Base-by-base conservation (phyloP, 1,140 invertebrate genomes). In the Lepidurus couesii region DNA sequence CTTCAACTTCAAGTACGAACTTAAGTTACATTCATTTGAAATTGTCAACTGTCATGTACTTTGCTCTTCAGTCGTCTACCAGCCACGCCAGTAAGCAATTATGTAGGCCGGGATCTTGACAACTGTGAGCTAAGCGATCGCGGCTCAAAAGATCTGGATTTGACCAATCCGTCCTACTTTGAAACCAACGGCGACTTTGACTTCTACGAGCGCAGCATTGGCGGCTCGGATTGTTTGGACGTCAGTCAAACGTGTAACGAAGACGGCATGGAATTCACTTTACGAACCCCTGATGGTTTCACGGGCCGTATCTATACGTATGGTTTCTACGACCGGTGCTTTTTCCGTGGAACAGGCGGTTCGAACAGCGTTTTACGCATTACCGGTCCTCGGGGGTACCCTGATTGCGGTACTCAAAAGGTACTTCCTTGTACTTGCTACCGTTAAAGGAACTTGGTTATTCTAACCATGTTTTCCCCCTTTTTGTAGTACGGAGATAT, bases 181-280 rank as follows among this genome's bases (percentile, higher is more conserved):
- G 94, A 96, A 82, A 90, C 87, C 43, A 90, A 90, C 13, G 91
- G 92, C 8, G 93, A 92, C 84, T 95, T 92, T 83, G 93, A 96
- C 82, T 96, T 92, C 84, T 96, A 95, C 82, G 94, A 96, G 85
- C 86, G 93, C 80, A 87, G 90, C 65, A 90, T 90, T 16, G 84
- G 83, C 1, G 89, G 90, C 79, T 90, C 90, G 44, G 93, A 95
- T 80, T 95, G 93, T 84, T 88, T 95, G 80, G 92, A 95, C 85
- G 93, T 97, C 44, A 92, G 91, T 78, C 94, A 96, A 89, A 90
- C 92, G 1, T 97, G 95, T 84, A 95, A 92, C 82, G 93, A 95
- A 86, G 93, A 95, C 84, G 95, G 94, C 0, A 96, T 97, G 94
- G 94, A 95, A 84, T 96, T 97, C 82, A 95, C 92, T 2, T 86